Base-by-base conservation (phyloP, 1,140 invertebrate genomes). In the Sitophilus oryzae region DNA sequence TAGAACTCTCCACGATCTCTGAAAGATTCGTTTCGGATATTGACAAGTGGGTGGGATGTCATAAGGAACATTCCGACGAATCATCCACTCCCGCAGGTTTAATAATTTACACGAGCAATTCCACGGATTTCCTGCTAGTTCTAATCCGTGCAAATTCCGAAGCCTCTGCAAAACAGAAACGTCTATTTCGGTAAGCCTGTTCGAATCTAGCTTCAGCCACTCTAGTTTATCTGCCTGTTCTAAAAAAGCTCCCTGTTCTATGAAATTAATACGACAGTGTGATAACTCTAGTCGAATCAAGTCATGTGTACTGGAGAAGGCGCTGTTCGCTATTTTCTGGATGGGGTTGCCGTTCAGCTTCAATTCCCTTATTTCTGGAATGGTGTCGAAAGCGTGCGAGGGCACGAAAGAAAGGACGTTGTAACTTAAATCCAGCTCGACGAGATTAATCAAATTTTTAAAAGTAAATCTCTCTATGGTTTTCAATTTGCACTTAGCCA, bases 71-170 rank as follows among this genome's bases (percentile, higher is more conserved):
- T 90, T 91, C 63, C 82, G 79, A 43, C 76, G 74, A 40, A 84
- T 67, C 82, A 91, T 88, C 88, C 88, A 92, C 54, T 83, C 78
- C 11, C 85, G 68, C 22, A 89, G 66, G 0, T 85, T 82, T 55
- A 86, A 74, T n/a, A 91, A 68, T 14, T 76, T 73, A 69, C 89
- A 91, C 23, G 85, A 82, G 69, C 88, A 91, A 67, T 89, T 83
- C 88, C 88, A 91, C 0, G 84, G 85, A 70, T 91, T 91, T 23
- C 77, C 78, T 11, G 84, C 79, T 20, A 91, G 68, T 61, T 88
- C 84, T 38, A 91, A 69, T 8, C 83, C 86, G 59, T 88, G 84
- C 19, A 91, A 71, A 53, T 79, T 82, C 37, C 80, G 70, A 8
- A 92, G 69, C 2, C 79, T 77, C 4, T 79, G 81, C 16, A 91